These are phyloP conservation scores for Allygus modestus DNA, from an alignment of 2,888 invertebrate species.

Conservation along the genomic window DNA sequence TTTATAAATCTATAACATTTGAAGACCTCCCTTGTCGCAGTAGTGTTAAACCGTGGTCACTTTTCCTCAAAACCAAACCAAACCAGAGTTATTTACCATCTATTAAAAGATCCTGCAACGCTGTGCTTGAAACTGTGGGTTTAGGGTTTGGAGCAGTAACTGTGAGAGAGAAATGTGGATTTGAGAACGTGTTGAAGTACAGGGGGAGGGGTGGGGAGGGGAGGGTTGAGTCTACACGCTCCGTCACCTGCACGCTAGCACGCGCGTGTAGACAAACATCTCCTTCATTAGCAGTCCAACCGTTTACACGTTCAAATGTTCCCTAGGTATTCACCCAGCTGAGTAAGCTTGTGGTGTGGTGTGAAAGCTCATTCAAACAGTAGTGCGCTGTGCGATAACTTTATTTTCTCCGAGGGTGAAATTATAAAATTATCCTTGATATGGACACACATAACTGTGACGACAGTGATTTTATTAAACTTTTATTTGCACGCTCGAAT, in stretches of 20 bases:
- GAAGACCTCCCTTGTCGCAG: too few species aligned
- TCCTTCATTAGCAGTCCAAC: slow-evolving; percentile 23
- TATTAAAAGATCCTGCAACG: too few species aligned
- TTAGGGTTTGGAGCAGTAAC: background rate
- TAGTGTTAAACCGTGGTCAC: too few species aligned
- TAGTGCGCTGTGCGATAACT: background rate
- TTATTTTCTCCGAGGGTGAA: too few species aligned
- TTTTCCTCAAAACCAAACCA: too few species aligned
- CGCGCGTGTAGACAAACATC: background rate
- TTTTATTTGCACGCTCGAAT: too few species aligned
- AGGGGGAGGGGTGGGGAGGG: background rate
- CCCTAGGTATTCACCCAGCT: background rate
- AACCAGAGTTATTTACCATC: too few species aligned
- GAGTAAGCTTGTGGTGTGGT: background rate
- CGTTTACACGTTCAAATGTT: slow-evolving; percentile 22
- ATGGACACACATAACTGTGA: too few species aligned
- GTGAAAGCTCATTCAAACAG: slow-evolving; percentile 14
- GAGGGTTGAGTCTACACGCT: background rate
- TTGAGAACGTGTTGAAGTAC: background rate
- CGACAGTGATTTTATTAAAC: too few species aligned
- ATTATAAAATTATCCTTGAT: too few species aligned
- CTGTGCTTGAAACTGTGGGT: background rate
- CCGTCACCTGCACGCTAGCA: background rate
- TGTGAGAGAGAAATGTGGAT: background rate
- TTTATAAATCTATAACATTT: too few species aligned